Evolutionary conservation across 2,797 vertebrate genomes (phyloP).

Genomic region (Pangasius sanitwongsei): DNA sequence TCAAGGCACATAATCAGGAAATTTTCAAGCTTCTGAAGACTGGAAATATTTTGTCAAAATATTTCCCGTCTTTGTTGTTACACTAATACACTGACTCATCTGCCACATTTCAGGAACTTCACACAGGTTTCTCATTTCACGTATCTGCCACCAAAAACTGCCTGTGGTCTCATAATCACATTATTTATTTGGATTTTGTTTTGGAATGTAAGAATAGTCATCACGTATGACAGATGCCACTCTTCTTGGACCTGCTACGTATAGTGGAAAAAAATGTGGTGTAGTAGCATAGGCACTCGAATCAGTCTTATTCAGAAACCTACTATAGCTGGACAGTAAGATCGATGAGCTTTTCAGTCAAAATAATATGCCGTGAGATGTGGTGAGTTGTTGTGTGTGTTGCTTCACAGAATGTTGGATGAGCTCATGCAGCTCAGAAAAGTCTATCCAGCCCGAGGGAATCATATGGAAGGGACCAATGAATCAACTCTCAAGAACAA

Average conservation of each 20-base stretch:
- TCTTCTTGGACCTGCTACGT: neutral
- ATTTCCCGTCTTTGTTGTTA: neutral
- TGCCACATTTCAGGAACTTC: neutral
- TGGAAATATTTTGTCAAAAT: neutral
- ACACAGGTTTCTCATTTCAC: neutral
- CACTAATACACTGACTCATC: neutral
- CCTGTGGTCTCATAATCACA: neutral
- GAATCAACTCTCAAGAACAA: conserved; percentile 22
- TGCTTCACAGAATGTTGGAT: conserved; percentile 31
- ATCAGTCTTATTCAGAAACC: neutral
- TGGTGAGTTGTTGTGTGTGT: conserved; percentile 12
- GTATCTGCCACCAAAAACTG: neutral
- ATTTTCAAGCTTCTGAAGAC: neutral
- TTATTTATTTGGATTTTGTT: conserved; percentile 2
- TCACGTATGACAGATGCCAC: neutral
- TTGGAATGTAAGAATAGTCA: neutral
- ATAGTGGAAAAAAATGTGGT: neutral
- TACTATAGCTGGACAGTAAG: neutral
- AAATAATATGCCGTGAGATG: conserved; percentile 12
- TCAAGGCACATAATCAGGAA: neutral
- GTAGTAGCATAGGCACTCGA: neutral
- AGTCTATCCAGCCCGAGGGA: neutral
- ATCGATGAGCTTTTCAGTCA: conserved; percentile 19
- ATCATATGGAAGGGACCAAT: conserved; percentile 23
- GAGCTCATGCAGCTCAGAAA: neutral